A percentile compares a stretch with the other conserved stretches of the same genome.
Evolutionary conservation across 2,797 vertebrate genomes (phyloP).

Genomic region (Decapterus maruadsi): DNA sequence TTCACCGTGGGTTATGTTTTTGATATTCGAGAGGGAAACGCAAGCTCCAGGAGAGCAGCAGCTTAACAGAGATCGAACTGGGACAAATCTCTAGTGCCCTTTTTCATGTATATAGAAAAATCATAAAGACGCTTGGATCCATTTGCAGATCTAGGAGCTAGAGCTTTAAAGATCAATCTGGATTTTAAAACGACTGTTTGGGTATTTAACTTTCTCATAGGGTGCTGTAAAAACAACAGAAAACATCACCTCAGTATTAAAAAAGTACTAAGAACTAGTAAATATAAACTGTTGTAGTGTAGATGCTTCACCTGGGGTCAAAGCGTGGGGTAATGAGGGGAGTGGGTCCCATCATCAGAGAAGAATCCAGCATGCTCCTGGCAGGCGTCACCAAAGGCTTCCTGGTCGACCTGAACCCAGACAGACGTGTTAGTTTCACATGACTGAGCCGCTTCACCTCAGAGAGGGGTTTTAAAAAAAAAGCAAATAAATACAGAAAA

Average conservation of each 20-base stretch:
- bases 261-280: not conserved
- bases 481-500: not conserved
- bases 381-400: constrained; percentile 83
- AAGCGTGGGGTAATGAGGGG: constrained; percentile 86
- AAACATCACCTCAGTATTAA: not conserved
- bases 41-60: not conserved
- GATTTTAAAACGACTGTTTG: not conserved
- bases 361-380: constrained; percentile 78
- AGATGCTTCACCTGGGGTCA: constrained; percentile 80
- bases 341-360: constrained; percentile 82
- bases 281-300: not conserved
- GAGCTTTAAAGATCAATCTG: not conserved
- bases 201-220: not conserved
- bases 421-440: not conserved
- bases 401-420: constrained; percentile 76
- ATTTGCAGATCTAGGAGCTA: not conserved
- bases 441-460: not conserved
- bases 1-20: not conserved
- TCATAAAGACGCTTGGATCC: constrained; percentile 1
- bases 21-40: not conserved
- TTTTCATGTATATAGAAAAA: not conserved
- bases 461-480: not conserved
- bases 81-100: not conserved
- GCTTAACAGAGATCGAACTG: not conserved
- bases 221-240: not conserved